Conservation (phyloP, 2,797 vertebrate genomes). For the Parambassis ranga region DNA sequence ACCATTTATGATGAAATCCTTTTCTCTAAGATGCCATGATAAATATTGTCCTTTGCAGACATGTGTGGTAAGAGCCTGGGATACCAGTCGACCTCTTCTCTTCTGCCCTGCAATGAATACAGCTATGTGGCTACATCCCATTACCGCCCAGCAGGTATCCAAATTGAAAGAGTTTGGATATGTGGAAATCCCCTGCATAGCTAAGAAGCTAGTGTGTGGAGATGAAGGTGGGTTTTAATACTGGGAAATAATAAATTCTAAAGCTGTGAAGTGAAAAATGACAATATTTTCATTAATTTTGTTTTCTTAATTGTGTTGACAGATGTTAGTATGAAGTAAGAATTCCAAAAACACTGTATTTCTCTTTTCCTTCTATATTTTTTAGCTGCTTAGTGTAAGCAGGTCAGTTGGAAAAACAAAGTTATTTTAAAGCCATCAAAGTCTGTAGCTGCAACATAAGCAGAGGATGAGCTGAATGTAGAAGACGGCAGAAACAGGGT, state of each 20-base stretch:
- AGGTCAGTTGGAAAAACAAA: too few relatives aligned
- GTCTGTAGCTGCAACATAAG: neutral
- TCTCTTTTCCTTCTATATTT: too few relatives aligned
- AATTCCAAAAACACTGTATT: too few relatives aligned
- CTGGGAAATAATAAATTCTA: neutral
- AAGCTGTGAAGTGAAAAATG: too few relatives aligned
- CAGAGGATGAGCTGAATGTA: neutral
- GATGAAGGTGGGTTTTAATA: conserved; percentile 87
- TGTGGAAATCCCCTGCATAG: conserved; percentile 89
- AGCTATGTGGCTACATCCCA: conserved; percentile 95
- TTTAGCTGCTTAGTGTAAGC: too few relatives aligned
- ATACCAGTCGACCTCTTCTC: conserved; percentile 87
- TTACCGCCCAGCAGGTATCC: conserved; percentile 87
- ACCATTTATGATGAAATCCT: neutral
- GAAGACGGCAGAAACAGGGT: neutral
- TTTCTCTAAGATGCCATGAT: too few relatives aligned
- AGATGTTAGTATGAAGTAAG: too few relatives aligned
- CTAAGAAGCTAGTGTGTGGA: conserved; percentile 93
- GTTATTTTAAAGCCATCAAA: too few relatives aligned
- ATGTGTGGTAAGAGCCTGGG: conserved; percentile 94
- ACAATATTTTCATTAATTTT: too few relatives aligned
- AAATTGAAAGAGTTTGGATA: conserved; percentile 90
- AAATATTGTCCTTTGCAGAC: conserved; percentile 80
- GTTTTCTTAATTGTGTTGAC: too few relatives aligned
- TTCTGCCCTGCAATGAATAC: conserved; percentile 99